Percentiles rank a stretch among this genome's conserved stretches.
Evolutionary conservation across 2,113 vertebrate species (phyloP).

Genomic region (Rhinopomastus cyanomelas): DNA sequence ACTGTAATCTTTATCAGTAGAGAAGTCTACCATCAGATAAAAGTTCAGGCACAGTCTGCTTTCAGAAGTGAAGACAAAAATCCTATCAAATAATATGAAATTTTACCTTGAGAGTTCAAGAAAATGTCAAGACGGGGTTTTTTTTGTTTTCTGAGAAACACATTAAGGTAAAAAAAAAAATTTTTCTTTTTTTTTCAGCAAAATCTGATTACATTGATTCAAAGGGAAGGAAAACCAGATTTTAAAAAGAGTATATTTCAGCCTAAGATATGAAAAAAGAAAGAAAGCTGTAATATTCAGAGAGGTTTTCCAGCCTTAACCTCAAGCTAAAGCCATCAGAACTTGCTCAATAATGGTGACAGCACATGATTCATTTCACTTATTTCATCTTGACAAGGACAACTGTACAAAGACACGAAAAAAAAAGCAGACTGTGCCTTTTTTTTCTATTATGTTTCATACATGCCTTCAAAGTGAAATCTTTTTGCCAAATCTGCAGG

Average conservation of each 20-base stretch:
- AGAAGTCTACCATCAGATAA: background rate
- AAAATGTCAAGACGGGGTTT: background rate
- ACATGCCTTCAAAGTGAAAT: background rate
- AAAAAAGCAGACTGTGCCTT: background rate
- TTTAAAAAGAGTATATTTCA: background rate
- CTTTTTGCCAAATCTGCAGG: background rate
- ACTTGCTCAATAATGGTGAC: constrained; percentile 23
- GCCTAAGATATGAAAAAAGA: background rate
- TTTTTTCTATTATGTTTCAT: background rate
- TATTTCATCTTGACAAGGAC: constrained; percentile 39
- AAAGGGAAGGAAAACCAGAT: background rate
- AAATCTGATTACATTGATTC: background rate
- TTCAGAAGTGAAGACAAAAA: background rate
- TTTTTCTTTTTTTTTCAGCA: background rate
- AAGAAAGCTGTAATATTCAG: constrained; percentile 17
- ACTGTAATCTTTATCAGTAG: background rate
- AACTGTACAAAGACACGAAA: background rate
- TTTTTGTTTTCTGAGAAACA: background rate
- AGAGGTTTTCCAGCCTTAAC: constrained; percentile 50
- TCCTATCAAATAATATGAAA: background rate
- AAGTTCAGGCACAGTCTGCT: background rate
- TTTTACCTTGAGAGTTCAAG: background rate
- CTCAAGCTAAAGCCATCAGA: constrained; percentile 37
- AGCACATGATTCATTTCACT: constrained; percentile 48
- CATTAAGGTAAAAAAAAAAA: background rate